phyloP scores from a whole-genome alignment of 2,113 vertebrate genomes.

The Oplegnathus fasciatus region DNA sequence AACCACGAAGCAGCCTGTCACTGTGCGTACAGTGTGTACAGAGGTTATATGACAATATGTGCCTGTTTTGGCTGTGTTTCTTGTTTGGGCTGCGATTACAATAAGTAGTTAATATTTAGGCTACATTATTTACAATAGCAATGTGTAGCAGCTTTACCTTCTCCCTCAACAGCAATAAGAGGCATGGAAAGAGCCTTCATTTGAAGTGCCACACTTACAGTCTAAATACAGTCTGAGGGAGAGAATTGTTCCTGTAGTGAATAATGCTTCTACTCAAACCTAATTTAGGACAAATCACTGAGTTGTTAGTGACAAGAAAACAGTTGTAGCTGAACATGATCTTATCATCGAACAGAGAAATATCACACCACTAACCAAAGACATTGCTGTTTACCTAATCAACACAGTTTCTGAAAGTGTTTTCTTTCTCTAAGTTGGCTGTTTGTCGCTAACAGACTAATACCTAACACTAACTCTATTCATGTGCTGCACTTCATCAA shows the following conservation, averaged over 20 bases:
- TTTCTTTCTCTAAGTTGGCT: neutral
- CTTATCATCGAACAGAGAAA: too few relatives aligned
- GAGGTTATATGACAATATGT: conserved; percentile 12
- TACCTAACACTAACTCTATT: neutral
- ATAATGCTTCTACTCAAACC: neutral
- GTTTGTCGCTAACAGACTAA: neutral
- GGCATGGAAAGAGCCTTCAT: neutral
- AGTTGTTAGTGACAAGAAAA: neutral
- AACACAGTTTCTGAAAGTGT: neutral
- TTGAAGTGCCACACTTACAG: too few relatives aligned
- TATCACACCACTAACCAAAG: neutral
- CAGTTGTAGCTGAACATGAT: neutral
- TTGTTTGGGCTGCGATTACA: conserved; percentile 13
- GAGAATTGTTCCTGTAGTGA: neutral
- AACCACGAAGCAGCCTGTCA: conserved; percentile 11
- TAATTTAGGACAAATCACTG: neutral
- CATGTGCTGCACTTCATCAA: neutral
- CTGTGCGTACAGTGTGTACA: neutral
- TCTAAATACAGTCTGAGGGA: neutral
- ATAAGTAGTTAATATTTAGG: neutral
- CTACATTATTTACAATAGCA: neutral
- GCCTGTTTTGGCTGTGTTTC: conserved; percentile 3
- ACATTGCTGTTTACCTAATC: neutral
- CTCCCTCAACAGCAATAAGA: neutral
- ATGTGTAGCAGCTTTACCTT: neutral